Conservation (phyloP, 2,113 vertebrate species). For the Haemorhous mexicanus region DNA sequence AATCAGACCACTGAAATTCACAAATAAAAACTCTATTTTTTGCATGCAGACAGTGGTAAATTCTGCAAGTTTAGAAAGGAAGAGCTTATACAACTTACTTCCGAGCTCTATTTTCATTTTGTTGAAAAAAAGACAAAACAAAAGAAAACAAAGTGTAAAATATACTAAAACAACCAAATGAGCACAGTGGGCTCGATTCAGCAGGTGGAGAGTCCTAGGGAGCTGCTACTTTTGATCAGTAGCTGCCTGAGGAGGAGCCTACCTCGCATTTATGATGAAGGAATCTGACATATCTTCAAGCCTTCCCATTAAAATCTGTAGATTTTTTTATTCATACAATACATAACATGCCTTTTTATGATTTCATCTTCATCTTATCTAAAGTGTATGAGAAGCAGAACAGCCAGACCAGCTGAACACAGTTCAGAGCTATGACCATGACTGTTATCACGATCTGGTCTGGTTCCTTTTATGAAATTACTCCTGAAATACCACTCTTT, state of each 20-base stretch:
- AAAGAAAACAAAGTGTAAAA: conserved; percentile 82
- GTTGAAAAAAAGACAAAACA: conserved; percentile 92
- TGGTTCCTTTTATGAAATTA: neutral
- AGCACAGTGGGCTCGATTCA: conserved; percentile 69
- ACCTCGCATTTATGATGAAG: neutral
- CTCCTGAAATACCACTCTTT: neutral
- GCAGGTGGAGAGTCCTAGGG: neutral
- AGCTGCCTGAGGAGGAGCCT: neutral
- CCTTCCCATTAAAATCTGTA: neutral
- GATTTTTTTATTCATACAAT: neutral
- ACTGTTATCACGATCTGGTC: neutral
- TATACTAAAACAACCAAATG: conserved; percentile 69
- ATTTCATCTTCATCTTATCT: neutral
- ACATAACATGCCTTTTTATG: neutral
- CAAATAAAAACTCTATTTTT: conserved; percentile 86
- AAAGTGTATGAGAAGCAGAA: neutral
- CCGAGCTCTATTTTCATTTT: conserved; percentile 99
- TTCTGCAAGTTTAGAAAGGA: conserved; percentile 83
- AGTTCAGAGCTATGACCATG: neutral
- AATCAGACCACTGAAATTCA: conserved; percentile 85
- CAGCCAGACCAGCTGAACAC: neutral
- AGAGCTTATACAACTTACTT: conserved; percentile 93
- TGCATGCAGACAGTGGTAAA: conserved; percentile 93
- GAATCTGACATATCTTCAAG: neutral
- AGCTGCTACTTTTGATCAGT: neutral